Percentiles rank a stretch among this genome's conserved stretches.
phyloP scores from a whole-genome alignment of 2,888 invertebrate genomes.

The Lithophane leautieri region DNA sequence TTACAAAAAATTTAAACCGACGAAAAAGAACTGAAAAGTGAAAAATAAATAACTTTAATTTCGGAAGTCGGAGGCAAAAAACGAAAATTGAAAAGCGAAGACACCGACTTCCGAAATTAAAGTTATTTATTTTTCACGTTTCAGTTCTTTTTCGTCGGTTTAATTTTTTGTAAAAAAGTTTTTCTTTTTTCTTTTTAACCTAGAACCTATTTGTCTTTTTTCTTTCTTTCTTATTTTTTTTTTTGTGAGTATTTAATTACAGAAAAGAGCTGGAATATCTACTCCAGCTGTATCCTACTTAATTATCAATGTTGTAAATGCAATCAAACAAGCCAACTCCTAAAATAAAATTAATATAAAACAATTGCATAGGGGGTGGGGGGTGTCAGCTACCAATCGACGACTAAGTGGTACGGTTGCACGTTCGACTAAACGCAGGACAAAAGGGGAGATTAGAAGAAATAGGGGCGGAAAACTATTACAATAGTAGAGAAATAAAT shows the following conservation, averaged over 20 bases:
- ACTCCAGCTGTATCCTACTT: background rate
- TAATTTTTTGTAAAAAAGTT: no score
- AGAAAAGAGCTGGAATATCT: background rate
- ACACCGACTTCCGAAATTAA: no score
- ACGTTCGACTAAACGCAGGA: constrained; percentile 58
- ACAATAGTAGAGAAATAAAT: constrained; percentile 56
- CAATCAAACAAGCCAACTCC: constrained; percentile 16
- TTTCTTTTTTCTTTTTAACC: no score
- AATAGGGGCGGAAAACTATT: constrained; percentile 52
- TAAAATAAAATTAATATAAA: constrained; percentile 23
- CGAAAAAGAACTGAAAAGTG: no score
- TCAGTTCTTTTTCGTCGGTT: no score
- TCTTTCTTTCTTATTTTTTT: no score
- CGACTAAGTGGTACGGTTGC: constrained; percentile 50
- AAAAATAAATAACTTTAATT: no score
- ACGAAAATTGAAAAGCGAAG: no score
- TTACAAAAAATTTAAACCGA: no score
- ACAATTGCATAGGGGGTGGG: constrained; percentile 49
- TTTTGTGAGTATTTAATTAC: background rate
- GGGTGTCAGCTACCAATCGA: constrained; percentile 50
- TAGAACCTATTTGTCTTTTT: no score
- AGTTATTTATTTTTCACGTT: no score
- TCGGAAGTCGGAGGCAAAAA: no score
- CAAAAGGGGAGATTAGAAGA: constrained; percentile 60
- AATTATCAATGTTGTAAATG: background rate